These are phyloP conservation scores for Enhydra lutris DNA, from an alignment of 2,113 vertebrate species.

Conservation along the genomic window DNA sequence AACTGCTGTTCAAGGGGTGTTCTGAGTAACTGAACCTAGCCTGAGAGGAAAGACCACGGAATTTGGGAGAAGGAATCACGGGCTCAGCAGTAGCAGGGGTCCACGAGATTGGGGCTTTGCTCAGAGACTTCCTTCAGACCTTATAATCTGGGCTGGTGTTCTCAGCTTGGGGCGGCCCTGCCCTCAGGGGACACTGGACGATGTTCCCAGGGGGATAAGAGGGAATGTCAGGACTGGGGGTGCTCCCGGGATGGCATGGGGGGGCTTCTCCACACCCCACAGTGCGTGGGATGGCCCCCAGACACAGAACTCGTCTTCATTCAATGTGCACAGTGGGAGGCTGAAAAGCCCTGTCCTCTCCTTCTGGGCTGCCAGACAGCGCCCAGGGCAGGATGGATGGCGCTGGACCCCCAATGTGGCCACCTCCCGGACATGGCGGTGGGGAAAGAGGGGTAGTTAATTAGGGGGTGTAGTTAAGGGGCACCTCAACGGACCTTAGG, in stretches of 20 bases:
- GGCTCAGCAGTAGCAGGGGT: neutral
- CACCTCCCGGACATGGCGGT: neutral
- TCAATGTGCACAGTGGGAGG: neutral
- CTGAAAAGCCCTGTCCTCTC: neutral
- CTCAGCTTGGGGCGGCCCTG: neutral
- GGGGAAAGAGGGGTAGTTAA: too few relatives aligned
- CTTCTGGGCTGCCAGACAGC: neutral
- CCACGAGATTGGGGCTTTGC: rapidly evolving
- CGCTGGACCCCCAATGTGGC: neutral
- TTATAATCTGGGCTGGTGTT: neutral
- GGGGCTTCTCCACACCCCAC: neutral
- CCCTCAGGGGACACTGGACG: too few relatives aligned
- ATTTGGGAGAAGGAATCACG: neutral
- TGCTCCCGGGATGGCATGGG: neutral
- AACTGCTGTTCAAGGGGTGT: neutral
- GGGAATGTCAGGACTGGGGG: neutral
- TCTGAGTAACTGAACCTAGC: conserved; percentile 4
- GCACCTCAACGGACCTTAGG: neutral
- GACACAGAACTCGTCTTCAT: neutral
- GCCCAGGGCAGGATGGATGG: neutral
- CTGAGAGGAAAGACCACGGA: neutral
- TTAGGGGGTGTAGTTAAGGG: too few relatives aligned
- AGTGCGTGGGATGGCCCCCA: neutral
- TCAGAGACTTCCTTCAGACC: too few relatives aligned
- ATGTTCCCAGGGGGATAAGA: neutral